phyloP scores from a whole-genome alignment of 2,113 vertebrate genomes.

The Ciconia maguari region DNA sequence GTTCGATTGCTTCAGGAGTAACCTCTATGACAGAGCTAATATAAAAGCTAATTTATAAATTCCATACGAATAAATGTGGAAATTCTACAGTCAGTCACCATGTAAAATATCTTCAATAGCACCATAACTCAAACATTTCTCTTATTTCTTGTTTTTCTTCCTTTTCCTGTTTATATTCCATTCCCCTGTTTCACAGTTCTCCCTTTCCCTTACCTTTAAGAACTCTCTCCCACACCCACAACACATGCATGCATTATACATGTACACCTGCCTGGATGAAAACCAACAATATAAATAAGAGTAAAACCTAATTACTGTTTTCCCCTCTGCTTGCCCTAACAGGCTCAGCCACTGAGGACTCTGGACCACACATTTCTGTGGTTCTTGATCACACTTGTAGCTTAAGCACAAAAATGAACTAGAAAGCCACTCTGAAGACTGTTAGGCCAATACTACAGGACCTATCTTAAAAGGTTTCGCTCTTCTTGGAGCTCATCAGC shows the following conservation, averaged over 20 bases:
- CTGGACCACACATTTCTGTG: rapidly evolving
- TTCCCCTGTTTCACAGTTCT: background rate
- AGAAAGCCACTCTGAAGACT: background rate
- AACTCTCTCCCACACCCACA: background rate
- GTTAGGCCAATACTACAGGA: conserved; percentile 71
- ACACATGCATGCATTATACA: rapidly evolving
- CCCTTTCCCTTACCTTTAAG: background rate
- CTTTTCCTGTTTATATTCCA: background rate
- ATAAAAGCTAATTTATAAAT: background rate
- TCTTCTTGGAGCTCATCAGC: background rate
- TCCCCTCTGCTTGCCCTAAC: background rate
- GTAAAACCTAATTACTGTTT: background rate
- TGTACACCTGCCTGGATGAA: background rate
- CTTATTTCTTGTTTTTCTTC: too few species aligned
- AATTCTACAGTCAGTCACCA: background rate
- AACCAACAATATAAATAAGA: rapidly evolving
- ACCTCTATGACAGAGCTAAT: rapidly evolving
- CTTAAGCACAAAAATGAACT: background rate
- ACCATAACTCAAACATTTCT: background rate
- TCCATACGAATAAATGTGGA: rapidly evolving
- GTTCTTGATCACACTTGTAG: background rate
- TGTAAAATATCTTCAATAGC: rapidly evolving
- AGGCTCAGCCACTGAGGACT: background rate
- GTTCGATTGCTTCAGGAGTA: rapidly evolving
- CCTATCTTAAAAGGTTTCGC: conserved; percentile 52